Evolutionary conservation across 1,140 invertebrate genomes (phyloP), one percentile per base, ranked within the genome.

Genomic region (Procambarus virginalis): DNA sequence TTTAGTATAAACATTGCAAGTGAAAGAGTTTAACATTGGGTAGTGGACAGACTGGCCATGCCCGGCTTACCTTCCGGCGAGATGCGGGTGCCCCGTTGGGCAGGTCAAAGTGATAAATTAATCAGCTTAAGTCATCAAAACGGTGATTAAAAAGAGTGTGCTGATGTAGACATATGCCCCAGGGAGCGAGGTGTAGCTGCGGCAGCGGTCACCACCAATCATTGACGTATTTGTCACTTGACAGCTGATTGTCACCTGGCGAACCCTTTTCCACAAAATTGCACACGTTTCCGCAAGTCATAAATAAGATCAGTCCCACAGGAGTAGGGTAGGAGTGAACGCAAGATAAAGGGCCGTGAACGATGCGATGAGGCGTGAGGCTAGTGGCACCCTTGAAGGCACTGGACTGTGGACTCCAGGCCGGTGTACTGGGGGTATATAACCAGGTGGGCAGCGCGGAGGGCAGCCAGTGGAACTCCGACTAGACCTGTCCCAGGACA

Each of bases 401-500:
- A 82, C 58, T 64, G 68, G 55, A 82, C 83, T 34, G 49, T 84
- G 48, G 68, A 73, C 82, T 51, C 20, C 22, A 70, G n/a, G 12
- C 46, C 45, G 3, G 2, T 20, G 70, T 73, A 20, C 68, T 34
- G 45, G n/a, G 68, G 68, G 68, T 84, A 84, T 84, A 84, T 75
- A 84, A 82, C 20, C 6, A 4, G 46, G 5, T 48, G 46, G 14
- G 12, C 6, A 10, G 46, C 9, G n/a, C 9, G 45, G 49, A 78
- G 12, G n/a, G 70, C 17, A 86, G 84, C 84, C 84, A 86, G 75
- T 86, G 55, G 75, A 79, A 76, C 75, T n/a, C 51, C 76, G 84
- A 86, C 84, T 86, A 86, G 84, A 86, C 84, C 84, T 86, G 84
- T 86, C 84, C n/a, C 14, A 34, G 2, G 84, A 79, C 84, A 86